Conservation (phyloP, 2,888 invertebrate genomes). For the Meandrusa payeni region DNA sequence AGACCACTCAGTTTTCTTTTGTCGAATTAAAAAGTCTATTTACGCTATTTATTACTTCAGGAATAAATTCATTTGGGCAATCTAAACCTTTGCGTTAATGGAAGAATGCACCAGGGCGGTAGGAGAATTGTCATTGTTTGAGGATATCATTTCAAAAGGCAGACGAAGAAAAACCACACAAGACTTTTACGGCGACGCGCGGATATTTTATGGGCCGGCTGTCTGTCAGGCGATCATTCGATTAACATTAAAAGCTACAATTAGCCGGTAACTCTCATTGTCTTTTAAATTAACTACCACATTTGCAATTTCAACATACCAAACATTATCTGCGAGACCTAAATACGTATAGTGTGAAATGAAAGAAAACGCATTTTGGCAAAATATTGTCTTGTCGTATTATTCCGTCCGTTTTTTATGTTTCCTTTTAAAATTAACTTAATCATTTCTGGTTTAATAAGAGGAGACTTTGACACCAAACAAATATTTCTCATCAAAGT, state of each 20-base stretch:
- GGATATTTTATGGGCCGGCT: constrained; percentile 60
- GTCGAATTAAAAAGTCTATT: too few relatives aligned
- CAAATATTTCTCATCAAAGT: too few relatives aligned
- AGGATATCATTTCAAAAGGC: constrained; percentile 58
- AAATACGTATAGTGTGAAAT: constrained; percentile 11
- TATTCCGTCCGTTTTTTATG: too few relatives aligned
- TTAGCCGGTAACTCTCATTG: constrained; percentile 46
- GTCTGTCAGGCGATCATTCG: constrained; percentile 53
- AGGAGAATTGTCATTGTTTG: constrained; percentile 61
- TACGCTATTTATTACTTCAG: too few relatives aligned
- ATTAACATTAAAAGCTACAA: constrained; percentile 61
- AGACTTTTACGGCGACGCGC: constrained; percentile 67
- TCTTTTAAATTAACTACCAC: constrained; percentile 31
- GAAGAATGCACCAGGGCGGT: constrained; percentile 37
- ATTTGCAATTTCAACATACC: constrained; percentile 25
- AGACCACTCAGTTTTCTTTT: too few relatives aligned
- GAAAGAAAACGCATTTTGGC: constrained; percentile 1
- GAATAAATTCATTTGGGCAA: too few relatives aligned
- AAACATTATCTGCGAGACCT: constrained; percentile 14
- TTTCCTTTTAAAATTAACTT: too few relatives aligned
- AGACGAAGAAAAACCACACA: constrained; percentile 71
- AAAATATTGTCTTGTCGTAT: neutral
- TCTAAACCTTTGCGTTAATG: constrained; percentile 26
- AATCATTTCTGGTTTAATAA: too few relatives aligned
- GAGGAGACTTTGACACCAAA: too few relatives aligned